These are phyloP conservation scores for Channa argus DNA, from an alignment of 2,113 vertebrate species.

Conservation along the genomic window DNA sequence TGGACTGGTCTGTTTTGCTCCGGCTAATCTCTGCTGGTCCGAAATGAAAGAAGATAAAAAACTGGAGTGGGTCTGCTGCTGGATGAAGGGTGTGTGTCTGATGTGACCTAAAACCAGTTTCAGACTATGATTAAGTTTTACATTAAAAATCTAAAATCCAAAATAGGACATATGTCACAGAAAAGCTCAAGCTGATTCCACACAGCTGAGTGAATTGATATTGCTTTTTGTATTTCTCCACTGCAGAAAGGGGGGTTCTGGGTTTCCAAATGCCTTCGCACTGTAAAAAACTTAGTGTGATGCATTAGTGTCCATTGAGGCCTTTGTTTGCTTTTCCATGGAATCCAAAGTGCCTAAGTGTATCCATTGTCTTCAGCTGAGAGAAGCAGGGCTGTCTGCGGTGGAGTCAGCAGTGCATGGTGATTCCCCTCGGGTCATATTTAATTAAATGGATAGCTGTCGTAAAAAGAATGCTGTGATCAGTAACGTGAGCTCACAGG, in stretches of 20 bases:
- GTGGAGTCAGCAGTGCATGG: conserved; percentile 52
- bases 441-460: conserved; percentile 72
- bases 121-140: not conserved
- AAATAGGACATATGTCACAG: not conserved
- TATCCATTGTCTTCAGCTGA: conserved; percentile 4
- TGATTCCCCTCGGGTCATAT: conserved; percentile 77
- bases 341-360: not conserved
- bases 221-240: conserved; percentile 1
- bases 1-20: not conserved
- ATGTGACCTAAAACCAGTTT: not conserved
- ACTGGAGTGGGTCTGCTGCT: not conserved
- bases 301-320: conserved; percentile 15
- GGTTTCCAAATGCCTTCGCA: not conserved
- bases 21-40: conserved; percentile 3
- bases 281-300: conserved; percentile 5
- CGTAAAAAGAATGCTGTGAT: conserved; percentile 37
- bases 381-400: conserved; percentile 29
- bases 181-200: not conserved
- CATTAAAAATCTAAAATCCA: not conserved
- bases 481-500: conserved; percentile 37
- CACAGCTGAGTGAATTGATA: not conserved
- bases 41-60: not conserved
- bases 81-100: not conserved
- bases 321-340: conserved; percentile 3
- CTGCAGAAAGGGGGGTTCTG: not conserved